Base-by-base conservation (phyloP, 2,888 invertebrate genomes). In the Parnassius smintheus region DNA sequence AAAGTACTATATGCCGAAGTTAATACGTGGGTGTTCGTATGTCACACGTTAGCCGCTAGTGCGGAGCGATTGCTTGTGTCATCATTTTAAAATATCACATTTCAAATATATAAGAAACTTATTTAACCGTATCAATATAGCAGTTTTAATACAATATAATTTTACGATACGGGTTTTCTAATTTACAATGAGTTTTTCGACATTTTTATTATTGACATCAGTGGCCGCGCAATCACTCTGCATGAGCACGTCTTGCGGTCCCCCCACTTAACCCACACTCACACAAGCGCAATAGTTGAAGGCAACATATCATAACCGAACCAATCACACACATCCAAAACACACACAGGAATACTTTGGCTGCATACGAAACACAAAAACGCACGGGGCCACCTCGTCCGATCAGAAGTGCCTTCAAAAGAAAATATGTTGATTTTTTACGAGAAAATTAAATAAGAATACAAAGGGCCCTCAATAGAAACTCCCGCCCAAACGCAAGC, bases 391-490 rank as follows among this genome's bases (percentile, higher is more conserved):
- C 96, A 95, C 94, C 94, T 95, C 96, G 96, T 96, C 96, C 96
- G 96, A 95, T 95, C 95, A 95, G 94, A 96, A 96, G 96, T 96
- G 96, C 96, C 96, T 96, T 96, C 96, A 95, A 94, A 89, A 96
- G 94, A 86, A 86, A 76, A 63, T 48, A 83, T 94, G 94, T 96
- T 96, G 95, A 94, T 95, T 96, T 96, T 96, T 95, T 95, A 95
- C 95, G 94, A 94, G 94, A 94, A 93, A 93, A 92, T 86, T 79
- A 92, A 92, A 94, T 94, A 94, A 49, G 49, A 49, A 93, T 94
- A 94, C 94, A 94, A 94, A 92, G 95, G 96, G 96, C 96, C 96
- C 96, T 95, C 95, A 95, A 96, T 96, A 96, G 96, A 92, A 95
- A 95, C 93, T 93, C 89, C 92, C 88, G 93, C 94, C 94, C 94